Evolutionary conservation across 2,888 invertebrate species (phyloP).

Genomic region (Antheraea assamensis): DNA sequence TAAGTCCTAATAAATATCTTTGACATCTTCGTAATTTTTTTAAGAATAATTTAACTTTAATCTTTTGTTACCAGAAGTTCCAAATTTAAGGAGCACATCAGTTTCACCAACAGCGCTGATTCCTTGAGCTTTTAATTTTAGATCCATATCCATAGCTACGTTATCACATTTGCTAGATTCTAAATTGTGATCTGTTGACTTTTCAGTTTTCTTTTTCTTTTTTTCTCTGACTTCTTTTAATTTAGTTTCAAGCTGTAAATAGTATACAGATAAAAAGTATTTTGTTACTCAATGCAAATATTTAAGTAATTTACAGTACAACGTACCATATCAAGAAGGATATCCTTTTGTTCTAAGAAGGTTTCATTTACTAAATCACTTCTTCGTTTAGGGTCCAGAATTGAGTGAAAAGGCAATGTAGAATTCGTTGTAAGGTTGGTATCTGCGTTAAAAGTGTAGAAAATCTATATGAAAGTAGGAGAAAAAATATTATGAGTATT

Average conservation of each 20-base stretch:
- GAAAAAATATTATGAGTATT: background rate
- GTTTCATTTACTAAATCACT: conserved; percentile 57
- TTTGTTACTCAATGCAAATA: background rate
- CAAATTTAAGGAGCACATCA: conserved; percentile 53
- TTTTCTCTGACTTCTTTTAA: conserved; percentile 66
- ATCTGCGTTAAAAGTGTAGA: conserved; percentile 23
- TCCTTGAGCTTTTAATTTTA: conserved; percentile 56
- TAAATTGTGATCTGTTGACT: conserved; percentile 24
- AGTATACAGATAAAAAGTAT: background rate
- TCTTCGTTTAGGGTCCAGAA: conserved; percentile 45
- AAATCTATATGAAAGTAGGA: background rate
- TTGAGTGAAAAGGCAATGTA: conserved; percentile 29
- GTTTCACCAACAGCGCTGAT: conserved; percentile 60
- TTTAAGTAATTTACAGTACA: background rate
- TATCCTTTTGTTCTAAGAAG: conserved; percentile 65
- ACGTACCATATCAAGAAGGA: conserved; percentile 64
- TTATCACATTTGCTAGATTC: conserved; percentile 40
- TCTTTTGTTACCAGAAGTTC: conserved; percentile 57
- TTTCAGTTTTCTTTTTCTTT: conserved; percentile 52
- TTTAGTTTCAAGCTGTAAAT: conserved; percentile 59
- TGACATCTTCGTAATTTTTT: background rate
- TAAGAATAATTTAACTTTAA: background rate
- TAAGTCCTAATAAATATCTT: background rate
- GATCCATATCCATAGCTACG: conserved; percentile 47
- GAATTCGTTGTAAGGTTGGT: conserved; percentile 29